Evolutionary conservation across 2,113 vertebrate genomes (phyloP).

Genomic region (Neodontobutis hainanensis): DNA sequence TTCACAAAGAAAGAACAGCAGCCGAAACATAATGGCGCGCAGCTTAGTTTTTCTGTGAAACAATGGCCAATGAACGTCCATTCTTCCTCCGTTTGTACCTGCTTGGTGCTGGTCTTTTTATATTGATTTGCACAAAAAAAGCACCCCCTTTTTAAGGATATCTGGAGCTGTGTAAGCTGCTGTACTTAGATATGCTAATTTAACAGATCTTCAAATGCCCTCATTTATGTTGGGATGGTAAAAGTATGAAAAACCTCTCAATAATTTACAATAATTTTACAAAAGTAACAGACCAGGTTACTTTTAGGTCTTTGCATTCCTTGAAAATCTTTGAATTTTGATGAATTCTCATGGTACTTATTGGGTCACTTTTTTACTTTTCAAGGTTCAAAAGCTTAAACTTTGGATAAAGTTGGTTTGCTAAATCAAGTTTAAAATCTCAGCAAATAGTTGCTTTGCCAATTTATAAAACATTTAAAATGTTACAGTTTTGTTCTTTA

Average conservation of each 20-base stretch:
- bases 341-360: no score
- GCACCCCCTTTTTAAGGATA: background rate
- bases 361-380: no score
- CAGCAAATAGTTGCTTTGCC: background rate
- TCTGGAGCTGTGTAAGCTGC: background rate
- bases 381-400: background rate
- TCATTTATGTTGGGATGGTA: no score
- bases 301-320: background rate
- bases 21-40: background rate
- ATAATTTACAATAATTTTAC: no score
- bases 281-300: background rate
- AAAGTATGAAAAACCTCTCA: no score
- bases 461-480: no score
- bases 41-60: background rate
- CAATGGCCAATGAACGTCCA: background rate
- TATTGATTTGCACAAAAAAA: background rate
- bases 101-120: constrained; percentile 5
- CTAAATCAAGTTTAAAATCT: background rate
- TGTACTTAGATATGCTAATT: background rate
- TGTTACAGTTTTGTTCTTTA: no score
- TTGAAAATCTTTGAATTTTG: background rate
- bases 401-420: background rate
- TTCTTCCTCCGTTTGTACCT: background rate
- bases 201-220: background rate
- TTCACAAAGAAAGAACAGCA: background rate